Evolutionary conservation across 2,113 vertebrate species (phyloP).

Genomic region (Poeciliopsis occidentalis): DNA sequence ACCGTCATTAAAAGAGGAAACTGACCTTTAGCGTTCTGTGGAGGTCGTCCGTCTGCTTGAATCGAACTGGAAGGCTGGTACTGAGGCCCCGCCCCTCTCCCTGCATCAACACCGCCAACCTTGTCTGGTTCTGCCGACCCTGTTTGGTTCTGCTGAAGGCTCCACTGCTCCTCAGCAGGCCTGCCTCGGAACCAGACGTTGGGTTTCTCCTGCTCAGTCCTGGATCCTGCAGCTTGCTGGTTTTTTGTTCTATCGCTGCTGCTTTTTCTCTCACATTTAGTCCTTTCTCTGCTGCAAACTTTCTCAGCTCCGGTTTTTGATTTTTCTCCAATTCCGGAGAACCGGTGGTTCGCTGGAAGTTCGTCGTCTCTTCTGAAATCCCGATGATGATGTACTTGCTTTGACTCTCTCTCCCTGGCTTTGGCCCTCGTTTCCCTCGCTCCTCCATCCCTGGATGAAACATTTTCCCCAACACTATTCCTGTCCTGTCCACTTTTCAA

Average conservation of each 20-base stretch:
- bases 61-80: not conserved
- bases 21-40: not conserved
- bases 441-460: constrained; percentile 4
- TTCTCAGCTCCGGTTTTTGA: not conserved
- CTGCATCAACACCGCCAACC: not conserved
- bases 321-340: constrained; percentile 6
- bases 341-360: not conserved
- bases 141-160: not conserved
- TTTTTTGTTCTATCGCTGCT: not conserved
- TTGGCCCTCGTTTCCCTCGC: not conserved
- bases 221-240: not conserved
- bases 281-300: not conserved
- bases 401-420: not conserved
- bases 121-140: not conserved
- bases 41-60: accelerated
- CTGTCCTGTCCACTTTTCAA: constrained; percentile 74
- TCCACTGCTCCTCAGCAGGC: not conserved
- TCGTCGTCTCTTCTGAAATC: not conserved
- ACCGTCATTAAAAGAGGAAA: not conserved
- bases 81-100: not conserved
- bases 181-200: constrained; percentile 36
- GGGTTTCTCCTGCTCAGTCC: constrained; percentile 1
- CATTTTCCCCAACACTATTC: constrained; percentile 49
- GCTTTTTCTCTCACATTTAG: not conserved
- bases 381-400: constrained; percentile 4